phyloP scores from a whole-genome alignment of 2,113 vertebrate genomes.

The Heterotis niloticus region DNA sequence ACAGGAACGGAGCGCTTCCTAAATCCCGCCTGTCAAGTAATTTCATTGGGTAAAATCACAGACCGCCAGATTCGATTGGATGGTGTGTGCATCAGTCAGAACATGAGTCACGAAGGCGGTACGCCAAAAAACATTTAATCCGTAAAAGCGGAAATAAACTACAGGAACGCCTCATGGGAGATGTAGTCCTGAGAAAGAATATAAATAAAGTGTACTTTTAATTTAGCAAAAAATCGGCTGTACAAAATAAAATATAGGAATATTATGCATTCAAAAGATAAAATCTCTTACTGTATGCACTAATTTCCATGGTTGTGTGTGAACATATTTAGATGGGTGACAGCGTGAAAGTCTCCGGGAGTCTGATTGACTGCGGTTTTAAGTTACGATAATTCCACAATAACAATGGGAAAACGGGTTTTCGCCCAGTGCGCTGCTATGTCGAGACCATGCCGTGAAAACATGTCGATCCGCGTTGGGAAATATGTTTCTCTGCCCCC shows the following conservation, averaged over 20 bases:
- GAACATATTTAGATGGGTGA: not conserved
- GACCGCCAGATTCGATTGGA: not conserved
- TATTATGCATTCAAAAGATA: not conserved
- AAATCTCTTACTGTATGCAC: too few species aligned
- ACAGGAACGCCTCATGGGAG: not conserved
- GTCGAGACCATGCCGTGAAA: not conserved
- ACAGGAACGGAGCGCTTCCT: slow-evolving; percentile 35
- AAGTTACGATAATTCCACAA: not conserved
- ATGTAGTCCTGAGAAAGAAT: slow-evolving; percentile 7
- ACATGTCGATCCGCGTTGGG: not conserved
- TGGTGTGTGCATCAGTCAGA: not conserved
- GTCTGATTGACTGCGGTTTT: not conserved
- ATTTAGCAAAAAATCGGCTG: not conserved
- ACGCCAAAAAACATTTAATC: not conserved
- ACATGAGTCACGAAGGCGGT: not conserved
- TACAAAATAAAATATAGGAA: not conserved
- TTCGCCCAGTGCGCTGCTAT: not conserved
- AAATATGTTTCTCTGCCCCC: not conserved
- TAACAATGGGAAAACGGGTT: slow-evolving; percentile 9
- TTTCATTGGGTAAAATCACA: slow-evolving; percentile 7
- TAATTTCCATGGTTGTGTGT: too few species aligned
- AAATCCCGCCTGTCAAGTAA: slow-evolving; percentile 39
- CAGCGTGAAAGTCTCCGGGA: not conserved
- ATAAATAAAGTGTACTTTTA: not conserved
- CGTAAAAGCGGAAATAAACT: not conserved